Evolutionary conservation across 1,140 invertebrate genomes (phyloP).

Genomic region (Temnothorax nylanderi): DNA sequence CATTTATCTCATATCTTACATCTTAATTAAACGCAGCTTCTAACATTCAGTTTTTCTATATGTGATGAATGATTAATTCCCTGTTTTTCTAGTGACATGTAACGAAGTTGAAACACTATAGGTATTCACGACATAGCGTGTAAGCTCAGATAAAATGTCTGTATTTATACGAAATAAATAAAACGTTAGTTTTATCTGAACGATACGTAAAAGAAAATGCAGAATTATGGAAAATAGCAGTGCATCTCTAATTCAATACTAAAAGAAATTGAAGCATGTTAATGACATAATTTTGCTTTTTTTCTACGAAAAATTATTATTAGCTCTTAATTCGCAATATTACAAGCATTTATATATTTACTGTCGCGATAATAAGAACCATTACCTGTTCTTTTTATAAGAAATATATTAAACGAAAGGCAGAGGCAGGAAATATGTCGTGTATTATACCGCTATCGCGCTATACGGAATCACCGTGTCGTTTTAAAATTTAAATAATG

Average conservation of each 20-base stretch:
- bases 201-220: neutral
- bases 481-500: constrained; percentile 49
- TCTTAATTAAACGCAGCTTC: too few species aligned
- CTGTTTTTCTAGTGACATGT: neutral
- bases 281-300: neutral
- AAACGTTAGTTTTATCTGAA: neutral
- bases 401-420: neutral
- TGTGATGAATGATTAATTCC: neutral
- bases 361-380: neutral
- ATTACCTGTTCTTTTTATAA: constrained; percentile 16
- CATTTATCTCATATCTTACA: too few species aligned
- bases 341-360: neutral
- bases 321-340: neutral
- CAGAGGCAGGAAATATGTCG: neutral
- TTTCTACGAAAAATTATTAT: neutral
- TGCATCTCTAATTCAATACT: neutral
- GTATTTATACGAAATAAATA: neutral
- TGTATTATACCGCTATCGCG: neutral
- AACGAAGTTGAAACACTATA: neutral
- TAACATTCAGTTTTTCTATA: neutral
- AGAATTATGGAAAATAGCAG: neutral
- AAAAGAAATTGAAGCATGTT: too few species aligned
- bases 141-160: neutral
- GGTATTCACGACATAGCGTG: neutral
- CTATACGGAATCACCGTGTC: constrained; percentile 28